phyloP scores from a whole-genome alignment of 53 echinoderm and acorn worm species.

The Echinometra lucunter region DNA sequence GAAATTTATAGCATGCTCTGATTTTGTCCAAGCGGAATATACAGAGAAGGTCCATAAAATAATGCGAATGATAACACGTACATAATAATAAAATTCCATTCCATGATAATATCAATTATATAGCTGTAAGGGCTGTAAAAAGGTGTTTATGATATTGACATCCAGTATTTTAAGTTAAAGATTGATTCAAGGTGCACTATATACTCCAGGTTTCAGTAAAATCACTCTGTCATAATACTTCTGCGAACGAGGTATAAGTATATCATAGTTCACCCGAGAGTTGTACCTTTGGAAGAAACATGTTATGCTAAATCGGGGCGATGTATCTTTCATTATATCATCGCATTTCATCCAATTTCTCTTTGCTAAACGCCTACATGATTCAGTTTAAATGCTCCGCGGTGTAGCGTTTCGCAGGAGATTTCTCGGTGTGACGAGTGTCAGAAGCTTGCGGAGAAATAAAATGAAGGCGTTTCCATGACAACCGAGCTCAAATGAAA shows the following conservation, averaged over 20 bases:
- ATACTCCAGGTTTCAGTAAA: background rate
- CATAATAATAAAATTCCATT: background rate
- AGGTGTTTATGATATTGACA: background rate
- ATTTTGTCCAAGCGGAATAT: background rate
- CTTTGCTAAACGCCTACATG: constrained; percentile 39
- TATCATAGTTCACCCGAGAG: background rate
- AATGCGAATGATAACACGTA: background rate
- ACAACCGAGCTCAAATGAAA: constrained; percentile 62
- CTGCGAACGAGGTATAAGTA: background rate
- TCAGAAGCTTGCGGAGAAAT: constrained; percentile 13
- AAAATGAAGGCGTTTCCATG: constrained; percentile 60
- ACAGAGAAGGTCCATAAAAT: background rate
- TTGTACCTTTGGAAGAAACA: background rate
- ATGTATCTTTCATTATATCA: constrained; percentile 12
- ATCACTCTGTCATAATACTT: background rate
- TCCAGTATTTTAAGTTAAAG: background rate
- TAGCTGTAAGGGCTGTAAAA: background rate
- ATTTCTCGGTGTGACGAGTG: constrained; percentile 24
- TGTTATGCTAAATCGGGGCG: background rate
- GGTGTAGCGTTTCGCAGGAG: constrained; percentile 33
- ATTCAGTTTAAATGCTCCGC: constrained; percentile 29
- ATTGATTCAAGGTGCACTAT: background rate
- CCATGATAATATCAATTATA: no score
- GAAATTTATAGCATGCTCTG: no score
- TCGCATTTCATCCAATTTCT: constrained; percentile 2